These are phyloP conservation scores for Augochlorella aurata DNA, from an alignment of 2,888 invertebrate genomes.

Conservation along the genomic window DNA sequence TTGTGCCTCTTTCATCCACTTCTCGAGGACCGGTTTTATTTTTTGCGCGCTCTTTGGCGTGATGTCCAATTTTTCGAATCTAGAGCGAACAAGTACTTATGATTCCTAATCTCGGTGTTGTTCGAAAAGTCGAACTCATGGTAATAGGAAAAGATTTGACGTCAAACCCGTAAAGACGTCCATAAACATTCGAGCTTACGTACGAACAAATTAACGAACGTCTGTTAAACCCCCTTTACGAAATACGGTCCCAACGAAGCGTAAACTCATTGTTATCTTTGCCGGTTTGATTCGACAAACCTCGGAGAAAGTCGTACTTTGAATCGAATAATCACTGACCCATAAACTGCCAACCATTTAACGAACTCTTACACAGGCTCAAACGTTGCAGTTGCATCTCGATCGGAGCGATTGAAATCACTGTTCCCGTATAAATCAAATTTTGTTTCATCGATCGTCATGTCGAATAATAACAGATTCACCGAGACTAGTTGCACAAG, in stretches of 20 bases:
- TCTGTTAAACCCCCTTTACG: too few species aligned
- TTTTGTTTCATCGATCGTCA: background rate
- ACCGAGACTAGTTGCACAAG: background rate
- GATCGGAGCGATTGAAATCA: background rate
- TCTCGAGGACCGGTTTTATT: slow-evolving; percentile 98
- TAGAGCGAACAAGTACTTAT: slow-evolving; percentile 86
- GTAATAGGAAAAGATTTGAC: slow-evolving; percentile 27
- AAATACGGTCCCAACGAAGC: background rate
- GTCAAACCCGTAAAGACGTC: slow-evolving; percentile 52
- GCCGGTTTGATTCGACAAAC: background rate
- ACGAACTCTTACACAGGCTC: background rate
- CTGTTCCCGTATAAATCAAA: background rate
- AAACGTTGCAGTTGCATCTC: background rate
- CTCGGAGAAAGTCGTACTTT: background rate
- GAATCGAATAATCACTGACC: background rate
- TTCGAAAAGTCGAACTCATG: slow-evolving; percentile 2
- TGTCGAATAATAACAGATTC: background rate
- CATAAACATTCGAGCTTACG: background rate
- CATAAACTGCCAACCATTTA: background rate
- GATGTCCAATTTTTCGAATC: slow-evolving; percentile 99
- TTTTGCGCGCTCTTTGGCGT: slow-evolving; percentile 99
- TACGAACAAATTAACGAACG: too few species aligned
- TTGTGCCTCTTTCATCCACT: slow-evolving; percentile 99
- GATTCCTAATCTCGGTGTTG: slow-evolving; percentile 44
- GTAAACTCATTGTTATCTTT: background rate